Percentiles rank a stretch among this genome's conserved stretches.
Conservation (phyloP, 2,888 invertebrate species). For the Stegophylla sp. region DNA sequence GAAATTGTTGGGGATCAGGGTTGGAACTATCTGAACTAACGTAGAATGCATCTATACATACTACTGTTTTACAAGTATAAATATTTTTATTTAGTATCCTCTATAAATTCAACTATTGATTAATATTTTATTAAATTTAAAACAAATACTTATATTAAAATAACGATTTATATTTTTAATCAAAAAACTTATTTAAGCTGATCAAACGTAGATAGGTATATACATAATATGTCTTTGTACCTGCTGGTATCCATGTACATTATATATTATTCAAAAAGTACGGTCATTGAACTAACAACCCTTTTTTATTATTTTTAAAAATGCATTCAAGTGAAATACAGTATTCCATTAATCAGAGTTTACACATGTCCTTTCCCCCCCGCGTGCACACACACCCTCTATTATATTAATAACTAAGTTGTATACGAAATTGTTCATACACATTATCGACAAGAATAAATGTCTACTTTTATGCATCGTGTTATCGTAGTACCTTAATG, state of each 20-base stretch:
- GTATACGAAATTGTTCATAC: not conserved
- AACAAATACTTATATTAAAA: too few species aligned
- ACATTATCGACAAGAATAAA: not conserved
- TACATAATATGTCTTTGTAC: not conserved
- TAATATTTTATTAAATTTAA: too few species aligned
- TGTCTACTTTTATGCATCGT: not conserved
- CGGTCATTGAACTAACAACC: conserved; percentile 40
- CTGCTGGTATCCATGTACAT: not conserved
- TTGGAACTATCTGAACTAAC: too few species aligned
- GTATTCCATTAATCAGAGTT: conserved; percentile 23
- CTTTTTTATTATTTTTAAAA: not conserved
- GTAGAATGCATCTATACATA: too few species aligned
- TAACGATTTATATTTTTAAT: too few species aligned
- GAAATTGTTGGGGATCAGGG: too few species aligned
- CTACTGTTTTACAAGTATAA: too few species aligned
- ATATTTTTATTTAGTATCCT: too few species aligned
- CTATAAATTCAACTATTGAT: too few species aligned
- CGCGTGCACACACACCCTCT: not conserved
- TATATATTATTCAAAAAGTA: conserved; percentile 47
- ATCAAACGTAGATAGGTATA: too few species aligned
- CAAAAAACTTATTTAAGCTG: too few species aligned
- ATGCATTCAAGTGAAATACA: not conserved
- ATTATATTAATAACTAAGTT: too few species aligned
- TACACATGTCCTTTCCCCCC: not conserved
- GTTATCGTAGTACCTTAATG: not conserved